phyloP scores from a whole-genome alignment of 2,797 vertebrate genomes.

The Galaxias olidus region DNA sequence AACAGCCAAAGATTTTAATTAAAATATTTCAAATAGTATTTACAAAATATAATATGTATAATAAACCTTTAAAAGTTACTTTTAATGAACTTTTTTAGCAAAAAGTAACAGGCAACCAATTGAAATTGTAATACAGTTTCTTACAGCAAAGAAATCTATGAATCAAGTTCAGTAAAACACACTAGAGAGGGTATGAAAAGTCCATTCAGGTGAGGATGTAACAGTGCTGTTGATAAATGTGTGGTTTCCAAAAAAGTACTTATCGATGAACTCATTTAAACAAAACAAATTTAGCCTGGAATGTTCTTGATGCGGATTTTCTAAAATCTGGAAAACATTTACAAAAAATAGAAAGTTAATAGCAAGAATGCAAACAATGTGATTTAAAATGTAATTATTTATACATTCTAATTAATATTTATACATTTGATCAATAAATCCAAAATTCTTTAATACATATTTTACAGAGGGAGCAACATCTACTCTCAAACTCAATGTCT shows the following conservation, averaged over 20 bases:
- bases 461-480: no score
- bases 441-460: no score
- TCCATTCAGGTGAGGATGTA: neutral
- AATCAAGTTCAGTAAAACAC: no score
- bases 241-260: no score
- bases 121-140: no score
- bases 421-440: no score
- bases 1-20: neutral
- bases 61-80: neutral
- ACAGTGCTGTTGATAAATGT: neutral
- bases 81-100: neutral
- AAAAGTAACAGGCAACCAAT: no score
- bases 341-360: constrained; percentile 20
- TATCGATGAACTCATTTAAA: neutral
- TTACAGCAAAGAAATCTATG: no score
- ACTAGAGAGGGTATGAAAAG: no score
- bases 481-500: no score
- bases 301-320: neutral
- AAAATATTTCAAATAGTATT: neutral
- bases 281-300: neutral
- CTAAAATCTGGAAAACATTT: constrained; percentile 50
- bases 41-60: neutral
- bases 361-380: neutral
- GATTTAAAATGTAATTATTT: neutral
- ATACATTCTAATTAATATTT: no score